These are phyloP conservation scores for Rhynchomys soricoides DNA, from an alignment of 2,113 vertebrate genomes.

Conservation along the genomic window DNA sequence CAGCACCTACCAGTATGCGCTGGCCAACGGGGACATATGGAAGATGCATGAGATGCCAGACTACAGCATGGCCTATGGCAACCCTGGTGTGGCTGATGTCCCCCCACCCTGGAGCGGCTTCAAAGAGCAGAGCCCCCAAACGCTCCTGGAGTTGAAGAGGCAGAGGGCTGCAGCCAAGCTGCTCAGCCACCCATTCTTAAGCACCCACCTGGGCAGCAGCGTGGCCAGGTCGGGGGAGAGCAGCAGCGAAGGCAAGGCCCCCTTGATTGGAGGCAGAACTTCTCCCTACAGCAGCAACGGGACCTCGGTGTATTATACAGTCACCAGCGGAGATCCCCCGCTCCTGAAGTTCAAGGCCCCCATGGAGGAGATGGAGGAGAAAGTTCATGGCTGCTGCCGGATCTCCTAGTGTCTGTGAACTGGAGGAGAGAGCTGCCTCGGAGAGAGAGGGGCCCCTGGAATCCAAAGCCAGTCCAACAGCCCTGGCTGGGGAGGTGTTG, in stretches of 20 bases:
- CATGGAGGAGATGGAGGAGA: conserved; percentile 93
- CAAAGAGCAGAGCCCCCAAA: conserved; percentile 91
- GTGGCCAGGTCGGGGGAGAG: conserved; percentile 84
- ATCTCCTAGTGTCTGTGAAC: conserved; percentile 88
- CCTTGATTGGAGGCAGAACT: conserved; percentile 89
- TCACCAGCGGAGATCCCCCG: conserved; percentile 95
- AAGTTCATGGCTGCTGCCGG: conserved; percentile 93
- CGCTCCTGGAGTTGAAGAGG: conserved; percentile 96
- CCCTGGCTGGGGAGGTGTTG: neutral
- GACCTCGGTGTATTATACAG: conserved; percentile 94
- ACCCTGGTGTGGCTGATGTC: conserved; percentile 68
- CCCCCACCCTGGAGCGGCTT: conserved; percentile 87
- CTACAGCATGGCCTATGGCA: conserved; percentile 80
- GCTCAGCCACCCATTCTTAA: conserved; percentile 92
- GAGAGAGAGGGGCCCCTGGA: conserved; percentile 38
- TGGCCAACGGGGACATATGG: conserved; percentile 86
- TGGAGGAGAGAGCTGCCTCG: neutral
- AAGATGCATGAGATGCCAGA: conserved; percentile 83
- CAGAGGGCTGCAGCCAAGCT: conserved; percentile 95
- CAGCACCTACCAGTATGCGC: conserved; percentile 85
- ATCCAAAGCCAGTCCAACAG: conserved; percentile 36
- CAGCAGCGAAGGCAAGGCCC: conserved; percentile 89
- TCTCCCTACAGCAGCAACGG: conserved; percentile 95
- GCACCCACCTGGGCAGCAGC: conserved; percentile 91
- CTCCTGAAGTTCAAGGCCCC: conserved; percentile 96